Percentiles rank a stretch among this genome's conserved stretches.
phyloP scores from a whole-genome alignment of 2,113 vertebrate species.

The Stictonetta naevosa region DNA sequence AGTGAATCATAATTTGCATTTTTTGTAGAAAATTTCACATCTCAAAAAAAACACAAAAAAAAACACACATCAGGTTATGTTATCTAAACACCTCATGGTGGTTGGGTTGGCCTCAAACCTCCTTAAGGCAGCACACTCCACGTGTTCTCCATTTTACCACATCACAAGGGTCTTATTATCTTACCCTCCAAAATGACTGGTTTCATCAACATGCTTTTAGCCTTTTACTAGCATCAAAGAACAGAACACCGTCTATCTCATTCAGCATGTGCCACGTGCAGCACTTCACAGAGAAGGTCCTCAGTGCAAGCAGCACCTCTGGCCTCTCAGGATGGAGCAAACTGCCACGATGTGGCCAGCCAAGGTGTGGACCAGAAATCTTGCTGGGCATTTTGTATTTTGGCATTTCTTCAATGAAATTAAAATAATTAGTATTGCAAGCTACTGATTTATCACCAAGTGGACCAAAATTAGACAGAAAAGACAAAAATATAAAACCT shows the following conservation, averaged over 20 bases:
- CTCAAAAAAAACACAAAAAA: background rate
- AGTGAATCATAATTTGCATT: background rate
- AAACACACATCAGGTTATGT: accelerated
- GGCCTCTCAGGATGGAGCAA: background rate
- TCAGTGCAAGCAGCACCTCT: background rate
- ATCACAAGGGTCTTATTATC: accelerated
- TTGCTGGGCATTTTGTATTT: background rate
- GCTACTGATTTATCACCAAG: background rate
- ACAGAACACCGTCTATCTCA: background rate
- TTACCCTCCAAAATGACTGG: background rate
- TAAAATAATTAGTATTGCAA: background rate
- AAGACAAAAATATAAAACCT: background rate
- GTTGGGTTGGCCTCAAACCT: background rate
- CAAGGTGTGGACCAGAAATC: background rate
- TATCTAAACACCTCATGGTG: background rate
- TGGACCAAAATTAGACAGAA: background rate
- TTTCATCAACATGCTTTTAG: background rate
- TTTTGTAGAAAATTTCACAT: background rate
- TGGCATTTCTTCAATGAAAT: background rate
- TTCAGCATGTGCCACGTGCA: background rate
- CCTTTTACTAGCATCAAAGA: background rate
- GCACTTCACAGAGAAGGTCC: background rate
- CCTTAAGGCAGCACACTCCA: background rate
- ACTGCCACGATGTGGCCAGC: background rate
- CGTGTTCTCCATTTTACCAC: background rate